phyloP scores from a whole-genome alignment of 2,113 vertebrate genomes.

The Hemichromis elongatus region DNA sequence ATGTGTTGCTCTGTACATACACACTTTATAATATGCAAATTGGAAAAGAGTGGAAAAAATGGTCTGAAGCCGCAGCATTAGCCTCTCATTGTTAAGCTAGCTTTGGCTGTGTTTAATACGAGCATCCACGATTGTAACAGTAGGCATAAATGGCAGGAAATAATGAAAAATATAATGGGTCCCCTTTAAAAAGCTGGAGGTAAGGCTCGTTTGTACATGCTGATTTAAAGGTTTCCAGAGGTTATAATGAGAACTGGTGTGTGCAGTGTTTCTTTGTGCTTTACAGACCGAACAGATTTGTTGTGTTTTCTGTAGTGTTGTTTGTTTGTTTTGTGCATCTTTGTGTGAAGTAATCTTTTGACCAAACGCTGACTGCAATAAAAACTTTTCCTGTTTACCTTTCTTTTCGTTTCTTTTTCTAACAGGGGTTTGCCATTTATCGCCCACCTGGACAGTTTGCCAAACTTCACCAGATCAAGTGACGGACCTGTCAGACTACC shows the following conservation, averaged over 20 bases:
- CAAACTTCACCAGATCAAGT: constrained; percentile 91
- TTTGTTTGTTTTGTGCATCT: neutral
- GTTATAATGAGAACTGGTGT: neutral
- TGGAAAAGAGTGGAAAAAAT: neutral
- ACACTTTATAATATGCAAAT: neutral
- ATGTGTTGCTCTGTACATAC: neutral
- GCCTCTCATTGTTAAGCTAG: neutral
- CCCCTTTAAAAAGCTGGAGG: neutral
- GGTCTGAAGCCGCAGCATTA: neutral
- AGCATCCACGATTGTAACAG: neutral
- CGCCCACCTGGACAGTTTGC: constrained; percentile 95
- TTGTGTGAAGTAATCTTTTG: neutral
- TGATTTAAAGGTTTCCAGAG: neutral
- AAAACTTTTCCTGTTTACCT: neutral
- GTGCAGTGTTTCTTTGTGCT: neutral
- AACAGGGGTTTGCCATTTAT: constrained; percentile 95
- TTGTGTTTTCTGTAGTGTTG: neutral
- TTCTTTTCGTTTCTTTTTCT: neutral
- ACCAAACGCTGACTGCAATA: neutral
- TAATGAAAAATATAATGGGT: rapidly evolving
- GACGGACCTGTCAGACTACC: constrained; percentile 96
- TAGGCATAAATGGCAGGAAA: neutral
- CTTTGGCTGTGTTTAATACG: neutral
- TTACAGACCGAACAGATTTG: neutral
- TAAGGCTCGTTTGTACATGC: neutral